Percentiles rank a stretch among this genome's conserved stretches.
These are phyloP conservation scores for Epirrhoe tristata DNA, from an alignment of 2,888 invertebrate genomes.

Conservation along the genomic window DNA sequence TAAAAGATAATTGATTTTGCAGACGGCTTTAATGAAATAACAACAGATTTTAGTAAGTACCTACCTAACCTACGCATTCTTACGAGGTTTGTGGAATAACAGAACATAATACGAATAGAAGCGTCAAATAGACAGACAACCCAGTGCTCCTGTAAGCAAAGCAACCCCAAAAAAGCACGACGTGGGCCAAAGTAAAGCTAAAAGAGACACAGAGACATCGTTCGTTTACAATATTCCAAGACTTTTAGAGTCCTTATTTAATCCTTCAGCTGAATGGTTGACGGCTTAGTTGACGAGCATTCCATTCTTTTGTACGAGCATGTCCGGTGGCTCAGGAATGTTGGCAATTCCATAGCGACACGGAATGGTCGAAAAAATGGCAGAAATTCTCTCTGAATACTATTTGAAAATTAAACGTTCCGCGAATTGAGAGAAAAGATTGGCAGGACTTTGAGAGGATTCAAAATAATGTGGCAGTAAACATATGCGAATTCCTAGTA, in stretches of 20 bases:
- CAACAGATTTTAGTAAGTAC: background rate
- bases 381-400: no score
- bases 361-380: background rate
- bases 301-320: background rate
- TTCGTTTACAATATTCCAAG: background rate
- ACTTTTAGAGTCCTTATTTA: background rate
- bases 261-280: conserved; percentile 1
- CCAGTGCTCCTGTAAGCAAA: no score
- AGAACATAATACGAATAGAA: background rate
- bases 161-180: background rate
- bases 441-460: no score
- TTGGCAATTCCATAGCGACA: background rate
- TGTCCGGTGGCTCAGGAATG: conserved; percentile 5
- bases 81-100: background rate
- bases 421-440: background rate
- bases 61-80: background rate
- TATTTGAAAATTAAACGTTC: background rate
- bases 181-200: background rate
- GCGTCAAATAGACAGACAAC: no score
- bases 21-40: background rate
- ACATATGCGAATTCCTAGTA: background rate
- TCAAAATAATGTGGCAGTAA: no score
- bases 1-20: conserved; percentile 5
- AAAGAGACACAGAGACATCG: background rate
- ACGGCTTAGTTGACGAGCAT: background rate